Conservation (phyloP, 2,797 vertebrate genomes). For the Tenualosa ilisha region DNA sequence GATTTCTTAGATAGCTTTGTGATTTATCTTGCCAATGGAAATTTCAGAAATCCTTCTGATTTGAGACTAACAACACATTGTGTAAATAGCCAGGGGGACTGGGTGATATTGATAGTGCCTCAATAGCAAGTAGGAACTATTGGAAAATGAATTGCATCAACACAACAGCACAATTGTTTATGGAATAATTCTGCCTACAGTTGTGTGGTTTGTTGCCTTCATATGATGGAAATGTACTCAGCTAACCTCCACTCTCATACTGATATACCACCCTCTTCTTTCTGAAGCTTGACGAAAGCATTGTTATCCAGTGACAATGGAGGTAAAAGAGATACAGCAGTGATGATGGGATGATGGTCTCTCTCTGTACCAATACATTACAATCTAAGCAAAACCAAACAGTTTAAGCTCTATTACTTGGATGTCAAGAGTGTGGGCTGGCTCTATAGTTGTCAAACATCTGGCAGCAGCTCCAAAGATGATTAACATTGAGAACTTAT, state of each 20-base stretch:
- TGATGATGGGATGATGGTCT: not conserved
- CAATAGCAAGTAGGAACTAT: not conserved
- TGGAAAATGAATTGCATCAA: not conserved
- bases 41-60: not conserved
- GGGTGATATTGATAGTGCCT: not conserved
- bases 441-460: slow-evolving; percentile 57
- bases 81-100: not conserved
- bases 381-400: not conserved
- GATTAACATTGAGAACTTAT: slow-evolving; percentile 69
- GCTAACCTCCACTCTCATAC: not conserved
- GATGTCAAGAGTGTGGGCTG: slow-evolving; percentile 16
- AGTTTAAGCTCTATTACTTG: not conserved
- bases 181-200: not conserved
- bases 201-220: slow-evolving; percentile 6
- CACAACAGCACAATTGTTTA: not conserved
- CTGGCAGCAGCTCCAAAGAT: slow-evolving; percentile 67
- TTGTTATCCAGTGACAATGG: not conserved
- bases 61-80: slow-evolving; percentile 17
- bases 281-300: not conserved
- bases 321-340: not conserved
- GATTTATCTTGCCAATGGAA: slow-evolving; percentile 40
- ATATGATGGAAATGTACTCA: not conserved
- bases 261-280: not conserved
- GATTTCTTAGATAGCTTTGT: slow-evolving; percentile 39
- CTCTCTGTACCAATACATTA: not conserved